Conservation (phyloP, 1,140 invertebrate species). For the Conus betulinus region DNA sequence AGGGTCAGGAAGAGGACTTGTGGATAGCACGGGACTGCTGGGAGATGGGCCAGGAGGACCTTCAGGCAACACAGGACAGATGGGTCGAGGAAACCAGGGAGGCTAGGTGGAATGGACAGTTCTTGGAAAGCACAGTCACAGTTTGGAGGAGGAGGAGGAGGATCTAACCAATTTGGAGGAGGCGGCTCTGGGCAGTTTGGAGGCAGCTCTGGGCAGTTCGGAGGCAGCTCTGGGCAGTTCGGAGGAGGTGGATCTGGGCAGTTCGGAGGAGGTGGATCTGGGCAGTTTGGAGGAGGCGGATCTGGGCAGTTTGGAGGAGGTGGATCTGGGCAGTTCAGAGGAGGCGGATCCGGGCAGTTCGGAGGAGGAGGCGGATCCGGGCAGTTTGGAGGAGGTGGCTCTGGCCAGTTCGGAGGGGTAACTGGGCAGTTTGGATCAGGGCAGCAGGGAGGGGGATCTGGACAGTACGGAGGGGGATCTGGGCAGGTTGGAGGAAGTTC, state of each 20-base stretch:
- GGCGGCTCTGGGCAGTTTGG: neutral
- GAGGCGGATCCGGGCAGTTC: too few relatives aligned
- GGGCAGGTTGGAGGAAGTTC: neutral
- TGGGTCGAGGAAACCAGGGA: neutral
- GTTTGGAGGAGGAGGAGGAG: neutral
- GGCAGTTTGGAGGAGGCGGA: neutral
- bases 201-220: neutral
- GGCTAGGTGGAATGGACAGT: neutral
- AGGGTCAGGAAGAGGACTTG: neutral
- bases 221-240: neutral
- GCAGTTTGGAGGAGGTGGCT: neutral
- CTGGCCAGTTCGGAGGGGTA: neutral
- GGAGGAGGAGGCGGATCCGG: too few relatives aligned
- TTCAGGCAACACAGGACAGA: neutral
- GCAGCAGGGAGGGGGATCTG: neutral
- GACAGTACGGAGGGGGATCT: neutral
- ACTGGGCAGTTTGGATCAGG: neutral
- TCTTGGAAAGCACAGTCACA: conserved; percentile 1
- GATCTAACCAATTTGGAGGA: too few relatives aligned
- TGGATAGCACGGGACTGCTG: neutral
- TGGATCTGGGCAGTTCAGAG: too few relatives aligned
- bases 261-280: too few relatives aligned
- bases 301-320: too few relatives aligned
- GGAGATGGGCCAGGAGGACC: neutral
- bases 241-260: too few relatives aligned